Conservation (phyloP, 1,140 invertebrate species). For the Drosophila triauraria region DNA sequence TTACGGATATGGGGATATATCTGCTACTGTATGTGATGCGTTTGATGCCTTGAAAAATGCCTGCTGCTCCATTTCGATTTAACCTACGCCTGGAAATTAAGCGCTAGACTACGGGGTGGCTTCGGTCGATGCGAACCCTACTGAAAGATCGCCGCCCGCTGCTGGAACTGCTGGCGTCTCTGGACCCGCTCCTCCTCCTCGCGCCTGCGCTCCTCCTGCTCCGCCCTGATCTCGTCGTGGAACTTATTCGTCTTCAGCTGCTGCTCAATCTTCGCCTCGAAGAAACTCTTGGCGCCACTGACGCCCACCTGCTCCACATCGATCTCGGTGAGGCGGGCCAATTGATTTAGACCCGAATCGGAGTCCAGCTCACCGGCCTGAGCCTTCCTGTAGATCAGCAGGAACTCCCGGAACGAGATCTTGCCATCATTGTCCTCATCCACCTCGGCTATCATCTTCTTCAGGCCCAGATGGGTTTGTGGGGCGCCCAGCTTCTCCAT, state of each 20-base stretch:
- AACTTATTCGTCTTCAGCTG: slow-evolving; percentile 92
- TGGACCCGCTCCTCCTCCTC: slow-evolving; percentile 92
- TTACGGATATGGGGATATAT: slow-evolving; percentile 42
- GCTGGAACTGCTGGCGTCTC: slow-evolving; percentile 91
- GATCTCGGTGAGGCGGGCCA: slow-evolving; percentile 94
- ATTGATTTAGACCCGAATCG: slow-evolving; percentile 92
- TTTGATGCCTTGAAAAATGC: slow-evolving; percentile 60
- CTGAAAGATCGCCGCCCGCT: slow-evolving; percentile 93
- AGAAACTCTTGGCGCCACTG: slow-evolving; percentile 95
- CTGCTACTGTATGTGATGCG: slow-evolving; percentile 43
- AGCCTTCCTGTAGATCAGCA: slow-evolving; percentile 94
- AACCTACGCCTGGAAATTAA: slow-evolving; percentile 73
- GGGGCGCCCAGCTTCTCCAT: slow-evolving; percentile 98
- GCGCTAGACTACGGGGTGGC: slow-evolving; percentile 57
- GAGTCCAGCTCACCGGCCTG: slow-evolving; percentile 92
- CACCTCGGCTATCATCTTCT: slow-evolving; percentile 97
- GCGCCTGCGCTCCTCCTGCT: slow-evolving; percentile 93
- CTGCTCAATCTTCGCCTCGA: slow-evolving; percentile 96
- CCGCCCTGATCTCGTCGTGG: slow-evolving; percentile 93
- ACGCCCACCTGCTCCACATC: slow-evolving; percentile 95
- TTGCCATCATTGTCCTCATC: slow-evolving; percentile 96
- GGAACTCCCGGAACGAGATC: slow-evolving; percentile 96
- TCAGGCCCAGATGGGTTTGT: slow-evolving; percentile 96
- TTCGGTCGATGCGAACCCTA: slow-evolving; percentile 29
- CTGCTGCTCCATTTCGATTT: slow-evolving; percentile 58